Base-by-base conservation (phyloP, 2,113 vertebrate genomes). In the Hepsetus odoe region DNA sequence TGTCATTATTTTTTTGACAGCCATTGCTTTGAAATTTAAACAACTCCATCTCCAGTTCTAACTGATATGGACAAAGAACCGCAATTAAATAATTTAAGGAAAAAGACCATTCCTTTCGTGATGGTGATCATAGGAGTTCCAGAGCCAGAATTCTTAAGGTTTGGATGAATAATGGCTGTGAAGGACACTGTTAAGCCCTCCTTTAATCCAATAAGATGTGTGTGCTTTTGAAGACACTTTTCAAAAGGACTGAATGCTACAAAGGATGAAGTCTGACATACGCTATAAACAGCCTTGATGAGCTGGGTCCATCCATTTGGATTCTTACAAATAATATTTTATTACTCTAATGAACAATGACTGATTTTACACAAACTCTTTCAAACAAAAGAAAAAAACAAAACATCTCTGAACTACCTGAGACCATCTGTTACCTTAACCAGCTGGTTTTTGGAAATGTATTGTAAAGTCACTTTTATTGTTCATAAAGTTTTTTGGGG, bases 361-460 rank as follows among this genome's bases (percentile, higher is more conserved):
- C 87, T 89, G 88, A 87, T 91, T 92, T 93, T 94, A 94, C 90
- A 91, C 90, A 90, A 90, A 87, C 87, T 92, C 84, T 93, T 91
- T n/a, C n/a, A n/a, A n/a, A n/a, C n/a, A n/a, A n/a, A n/a, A 93
- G 92, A 90, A 88, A 67, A 91, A 90, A 90, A 91, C 18, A 49
- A 14, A 49, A 46, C 14, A 16, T 88, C 73, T 94, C 91, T 79
- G 89, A 94, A 91, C 92, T 92, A 90, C 94, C 94, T 90, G 72
- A 91, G 88, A 90, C 90, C 84, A 82, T 90, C 87, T 85, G 87
- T 83, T 88, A 93, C 88, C 89, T 92, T 89, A 93, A 90, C 90
- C 92, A 91, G 90, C 90, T 83, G 83, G 90, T 95, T 95, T 94
- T 92, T 92, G 91, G 82, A 84, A 92, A 92, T 89, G 93, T 93